phyloP scores from a whole-genome alignment of 2,797 vertebrate genomes.

The Thamnophis elegans region DNA sequence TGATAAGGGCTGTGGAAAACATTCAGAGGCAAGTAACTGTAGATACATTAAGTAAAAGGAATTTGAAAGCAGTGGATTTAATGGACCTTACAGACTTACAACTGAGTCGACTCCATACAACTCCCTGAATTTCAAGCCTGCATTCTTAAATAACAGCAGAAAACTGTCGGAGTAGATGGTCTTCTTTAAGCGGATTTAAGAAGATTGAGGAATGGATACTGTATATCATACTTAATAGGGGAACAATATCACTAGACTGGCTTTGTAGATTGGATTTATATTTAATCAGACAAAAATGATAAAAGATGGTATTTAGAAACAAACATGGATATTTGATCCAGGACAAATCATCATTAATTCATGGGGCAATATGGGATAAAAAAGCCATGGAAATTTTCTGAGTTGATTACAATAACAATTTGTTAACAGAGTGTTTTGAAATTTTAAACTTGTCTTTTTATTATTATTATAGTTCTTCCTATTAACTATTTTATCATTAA shows the following conservation, averaged over 20 bases:
- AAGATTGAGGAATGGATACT: background rate
- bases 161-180: background rate
- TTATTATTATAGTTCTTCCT: background rate
- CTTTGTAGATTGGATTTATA: background rate
- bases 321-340: background rate
- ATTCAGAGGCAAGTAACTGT: background rate
- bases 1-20: background rate
- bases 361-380: background rate
- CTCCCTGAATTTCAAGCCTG: background rate
- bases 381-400: background rate
- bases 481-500: background rate
- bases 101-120: background rate
- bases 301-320: background rate
- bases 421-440: background rate
- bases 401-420: background rate
- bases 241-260: background rate
- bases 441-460: background rate
- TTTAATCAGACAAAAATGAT: background rate
- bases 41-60: background rate
- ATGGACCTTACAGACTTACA: background rate
- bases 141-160: background rate
- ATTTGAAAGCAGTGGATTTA: background rate
- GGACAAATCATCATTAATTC: background rate
- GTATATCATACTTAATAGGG: background rate
- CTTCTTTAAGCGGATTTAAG: background rate